Percentiles rank a stretch among this genome's conserved stretches.
These are phyloP conservation scores for Leontocebus nigricollis DNA, from an alignment of 2,797 vertebrate genomes.

Conservation along the genomic window DNA sequence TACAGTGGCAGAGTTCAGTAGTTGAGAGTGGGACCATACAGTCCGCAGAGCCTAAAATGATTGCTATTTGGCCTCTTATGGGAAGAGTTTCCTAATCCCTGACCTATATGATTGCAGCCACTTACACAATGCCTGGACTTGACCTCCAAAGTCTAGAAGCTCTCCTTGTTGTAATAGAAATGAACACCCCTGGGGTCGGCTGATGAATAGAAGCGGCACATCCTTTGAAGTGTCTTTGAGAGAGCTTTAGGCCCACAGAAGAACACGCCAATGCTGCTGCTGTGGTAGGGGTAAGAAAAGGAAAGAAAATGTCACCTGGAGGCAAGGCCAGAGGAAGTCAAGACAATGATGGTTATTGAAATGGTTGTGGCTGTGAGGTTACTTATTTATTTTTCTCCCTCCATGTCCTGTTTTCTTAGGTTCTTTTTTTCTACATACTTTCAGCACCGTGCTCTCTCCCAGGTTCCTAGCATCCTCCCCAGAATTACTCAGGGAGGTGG, in stretches of 20 bases:
- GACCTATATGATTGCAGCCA: background rate
- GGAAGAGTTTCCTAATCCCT: background rate
- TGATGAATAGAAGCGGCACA: constrained; percentile 86
- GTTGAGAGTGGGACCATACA: background rate
- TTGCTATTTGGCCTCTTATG: background rate
- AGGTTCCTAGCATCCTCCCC: background rate
- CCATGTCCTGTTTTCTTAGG: background rate
- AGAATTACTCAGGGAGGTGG: background rate
- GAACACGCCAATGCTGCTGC: constrained; percentile 85
- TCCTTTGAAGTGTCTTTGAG: constrained; percentile 86
- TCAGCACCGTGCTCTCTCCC: background rate
- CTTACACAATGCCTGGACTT: background rate
- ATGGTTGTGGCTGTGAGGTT: too few relatives aligned
- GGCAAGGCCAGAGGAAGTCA: background rate
- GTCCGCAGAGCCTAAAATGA: background rate
- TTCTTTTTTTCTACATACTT: background rate
- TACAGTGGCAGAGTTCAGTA: background rate
- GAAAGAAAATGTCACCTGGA: background rate
- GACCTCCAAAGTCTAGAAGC: constrained; percentile 80
- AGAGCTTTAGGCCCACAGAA: constrained; percentile 86
- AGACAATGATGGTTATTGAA: background rate
- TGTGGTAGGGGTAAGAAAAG: constrained; percentile 71
- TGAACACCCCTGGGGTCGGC: constrained; percentile 87
- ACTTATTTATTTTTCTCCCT: background rate
- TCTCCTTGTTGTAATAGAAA: constrained; percentile 89